Percentiles rank a stretch among this genome's conserved stretches.
These are phyloP conservation scores for Chelon labrosus DNA, from an alignment of 2,797 vertebrate genomes.

Conservation along the genomic window DNA sequence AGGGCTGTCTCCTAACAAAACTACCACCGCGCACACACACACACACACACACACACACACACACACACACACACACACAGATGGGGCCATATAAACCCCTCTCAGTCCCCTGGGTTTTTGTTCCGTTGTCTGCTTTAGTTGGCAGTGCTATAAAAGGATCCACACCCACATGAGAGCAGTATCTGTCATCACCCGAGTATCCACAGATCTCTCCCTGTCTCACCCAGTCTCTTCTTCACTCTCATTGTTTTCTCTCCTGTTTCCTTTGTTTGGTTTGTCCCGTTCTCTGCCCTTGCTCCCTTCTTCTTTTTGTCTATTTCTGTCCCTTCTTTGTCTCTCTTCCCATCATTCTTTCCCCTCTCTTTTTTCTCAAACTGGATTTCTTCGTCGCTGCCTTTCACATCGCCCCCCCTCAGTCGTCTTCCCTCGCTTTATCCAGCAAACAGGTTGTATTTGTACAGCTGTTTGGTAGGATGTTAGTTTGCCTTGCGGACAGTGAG, in stretches of 20 bases:
- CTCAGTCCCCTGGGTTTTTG: conserved; percentile 66
- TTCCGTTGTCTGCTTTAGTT: conserved; percentile 79
- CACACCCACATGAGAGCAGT: conserved; percentile 76
- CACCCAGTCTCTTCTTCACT: conserved; percentile 47
- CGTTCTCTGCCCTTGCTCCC: conserved; percentile 48
- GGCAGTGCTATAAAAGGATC: conserved; percentile 78
- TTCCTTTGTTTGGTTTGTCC: conserved; percentile 60
- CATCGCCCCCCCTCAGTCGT: conserved; percentile 9
- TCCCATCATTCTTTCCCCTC: conserved; percentile 28
- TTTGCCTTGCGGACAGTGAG: conserved; percentile 57
- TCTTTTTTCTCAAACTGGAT: conserved; percentile 57
- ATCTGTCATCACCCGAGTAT: conserved; percentile 75
- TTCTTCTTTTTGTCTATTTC: conserved; percentile 46
- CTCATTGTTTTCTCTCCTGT: conserved; percentile 58
- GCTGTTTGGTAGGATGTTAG: conserved; percentile 70
- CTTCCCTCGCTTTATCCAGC: conserved; percentile 32
- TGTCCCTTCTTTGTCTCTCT: conserved; percentile 30
- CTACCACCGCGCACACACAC: conserved; percentile 16
- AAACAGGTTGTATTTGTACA: conserved; percentile 66
- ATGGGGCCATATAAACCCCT: conserved; percentile 66
- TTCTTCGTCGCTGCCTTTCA: conserved; percentile 26
- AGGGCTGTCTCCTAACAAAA: conserved; percentile 57
- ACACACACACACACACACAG: conserved; percentile 48
- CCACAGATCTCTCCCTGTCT: conserved; percentile 62
- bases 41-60: conserved; percentile 1